These are phyloP conservation scores for Lasiommata megera DNA, from an alignment of 2,888 invertebrate genomes.

Conservation along the genomic window DNA sequence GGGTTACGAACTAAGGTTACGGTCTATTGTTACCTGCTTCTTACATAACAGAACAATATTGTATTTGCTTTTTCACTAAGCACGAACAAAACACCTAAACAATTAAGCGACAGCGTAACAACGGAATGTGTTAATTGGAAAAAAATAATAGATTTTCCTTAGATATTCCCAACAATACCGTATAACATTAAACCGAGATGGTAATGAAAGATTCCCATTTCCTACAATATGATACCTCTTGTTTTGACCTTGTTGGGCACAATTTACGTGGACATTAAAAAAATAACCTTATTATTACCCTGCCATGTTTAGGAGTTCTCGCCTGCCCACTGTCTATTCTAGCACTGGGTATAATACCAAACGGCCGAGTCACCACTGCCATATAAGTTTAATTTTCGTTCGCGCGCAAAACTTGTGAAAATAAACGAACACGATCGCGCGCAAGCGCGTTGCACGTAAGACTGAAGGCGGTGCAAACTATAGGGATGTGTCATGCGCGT, in stretches of 20 bases:
- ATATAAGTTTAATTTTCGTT: conserved; percentile 64
- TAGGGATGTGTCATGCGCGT: conserved; percentile 42
- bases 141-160: conserved; percentile 13
- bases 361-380: conserved; percentile 72
- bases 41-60: conserved; percentile 13
- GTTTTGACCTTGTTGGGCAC: conserved; percentile 30
- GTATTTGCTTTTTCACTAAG: neutral
- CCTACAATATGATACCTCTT: conserved; percentile 16
- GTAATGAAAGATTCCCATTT: conserved; percentile 28
- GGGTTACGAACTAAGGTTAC: conserved; percentile 5
- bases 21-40: neutral
- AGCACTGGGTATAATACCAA: conserved; percentile 67
- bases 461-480: conserved; percentile 65
- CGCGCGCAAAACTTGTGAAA: conserved; percentile 39
- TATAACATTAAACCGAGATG: conserved; percentile 21
- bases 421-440: conserved; percentile 68
- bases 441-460: conserved; percentile 66
- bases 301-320: conserved; percentile 58
- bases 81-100: conserved; percentile 3
- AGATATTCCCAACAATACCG: conserved; percentile 23
- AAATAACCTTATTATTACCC: conserved; percentile 50
- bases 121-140: conserved; percentile 11
- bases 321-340: conserved; percentile 54
- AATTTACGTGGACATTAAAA: conserved; percentile 31
- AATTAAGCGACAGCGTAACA: neutral